Evolutionary conservation across 2,797 vertebrate genomes (phyloP).

Genomic region (Takifugu ocellatus): DNA sequence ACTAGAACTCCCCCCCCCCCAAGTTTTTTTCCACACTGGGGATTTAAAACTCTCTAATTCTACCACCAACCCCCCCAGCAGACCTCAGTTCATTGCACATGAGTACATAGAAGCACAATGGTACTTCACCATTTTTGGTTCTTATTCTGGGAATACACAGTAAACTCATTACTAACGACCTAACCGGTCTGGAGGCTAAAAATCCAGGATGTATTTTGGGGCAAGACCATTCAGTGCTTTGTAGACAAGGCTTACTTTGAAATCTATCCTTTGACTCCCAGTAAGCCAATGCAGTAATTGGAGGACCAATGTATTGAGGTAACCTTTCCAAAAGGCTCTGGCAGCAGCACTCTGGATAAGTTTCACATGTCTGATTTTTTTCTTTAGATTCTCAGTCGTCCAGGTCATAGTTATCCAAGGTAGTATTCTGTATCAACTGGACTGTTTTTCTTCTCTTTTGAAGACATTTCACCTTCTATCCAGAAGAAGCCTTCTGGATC

Average conservation of each 20-base stretch:
- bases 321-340: background rate
- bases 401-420: no score
- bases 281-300: background rate
- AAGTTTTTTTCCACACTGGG: no score
- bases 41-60: no score
- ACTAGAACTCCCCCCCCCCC: no score
- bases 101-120: background rate
- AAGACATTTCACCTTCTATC: no score
- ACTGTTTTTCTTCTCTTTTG: no score
- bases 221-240: background rate
- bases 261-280: background rate
- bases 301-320: background rate
- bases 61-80: no score
- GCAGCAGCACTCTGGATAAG: background rate
- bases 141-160: background rate
- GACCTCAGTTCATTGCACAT: no score
- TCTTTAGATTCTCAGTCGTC: background rate
- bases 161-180: background rate
- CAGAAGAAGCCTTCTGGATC: no score
- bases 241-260: background rate
- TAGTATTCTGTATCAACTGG: no score
- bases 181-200: background rate
- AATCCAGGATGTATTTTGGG: background rate
- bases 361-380: background rate
- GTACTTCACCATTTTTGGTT: background rate